phyloP scores from a whole-genome alignment of 1,140 invertebrate genomes.

The Drosophila kikkawai region DNA sequence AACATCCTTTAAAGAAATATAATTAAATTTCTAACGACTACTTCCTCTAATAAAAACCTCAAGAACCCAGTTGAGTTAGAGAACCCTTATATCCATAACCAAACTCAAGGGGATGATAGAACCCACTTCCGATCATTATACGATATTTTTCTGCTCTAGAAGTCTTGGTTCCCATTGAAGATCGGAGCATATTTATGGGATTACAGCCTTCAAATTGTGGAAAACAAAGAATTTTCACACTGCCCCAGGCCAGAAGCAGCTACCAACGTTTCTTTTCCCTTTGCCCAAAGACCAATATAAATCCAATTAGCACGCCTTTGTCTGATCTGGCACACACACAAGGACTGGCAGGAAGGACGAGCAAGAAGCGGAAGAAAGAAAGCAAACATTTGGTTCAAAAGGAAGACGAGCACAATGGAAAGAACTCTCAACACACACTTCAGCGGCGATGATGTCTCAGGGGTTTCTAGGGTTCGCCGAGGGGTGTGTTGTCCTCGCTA shows the following conservation, averaged over 20 bases:
- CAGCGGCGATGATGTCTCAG: constrained; percentile 29
- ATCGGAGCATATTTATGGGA: constrained; percentile 25
- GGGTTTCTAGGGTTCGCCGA: constrained; percentile 10
- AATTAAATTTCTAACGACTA: background rate
- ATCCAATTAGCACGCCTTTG: constrained; percentile 82
- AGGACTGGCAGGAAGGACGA: constrained; percentile 5
- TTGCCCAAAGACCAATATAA: constrained; percentile 61
- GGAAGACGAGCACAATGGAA: constrained; percentile 61
- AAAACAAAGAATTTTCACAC: constrained; percentile 57
- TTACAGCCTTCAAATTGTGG: constrained; percentile 8
- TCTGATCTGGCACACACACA: constrained; percentile 36
- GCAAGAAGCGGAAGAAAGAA: constrained; percentile 23
- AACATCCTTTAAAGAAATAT: background rate
- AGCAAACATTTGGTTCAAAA: constrained; percentile 31
- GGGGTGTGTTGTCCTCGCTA: constrained; percentile 58
- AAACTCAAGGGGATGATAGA: background rate
- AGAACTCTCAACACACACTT: constrained; percentile 52
- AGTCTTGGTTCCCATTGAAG: constrained; percentile 32
- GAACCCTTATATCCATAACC: constrained; percentile 13
- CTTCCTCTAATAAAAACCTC: background rate
- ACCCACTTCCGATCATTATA: constrained; percentile 2
- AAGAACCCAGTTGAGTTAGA: background rate
- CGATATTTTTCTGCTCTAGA: background rate
- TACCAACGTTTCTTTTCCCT: constrained; percentile 40
- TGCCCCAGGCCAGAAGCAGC: constrained; percentile 19